phyloP scores from a whole-genome alignment of 2,113 vertebrate genomes.

The Callionymus lyra region DNA sequence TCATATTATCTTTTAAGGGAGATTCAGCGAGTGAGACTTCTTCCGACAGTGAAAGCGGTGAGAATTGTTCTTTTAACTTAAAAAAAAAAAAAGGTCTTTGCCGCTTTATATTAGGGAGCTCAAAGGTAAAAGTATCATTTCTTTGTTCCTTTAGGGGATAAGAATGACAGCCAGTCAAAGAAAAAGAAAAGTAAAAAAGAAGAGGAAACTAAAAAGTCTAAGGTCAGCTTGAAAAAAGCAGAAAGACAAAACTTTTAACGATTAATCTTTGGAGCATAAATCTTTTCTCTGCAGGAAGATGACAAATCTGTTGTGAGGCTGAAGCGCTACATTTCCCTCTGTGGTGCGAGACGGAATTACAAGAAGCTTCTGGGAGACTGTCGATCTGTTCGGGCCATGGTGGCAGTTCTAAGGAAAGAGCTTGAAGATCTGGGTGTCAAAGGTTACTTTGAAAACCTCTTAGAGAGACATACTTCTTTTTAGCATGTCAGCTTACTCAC shows the following conservation, averaged over 20 bases:
- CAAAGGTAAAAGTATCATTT: too few relatives aligned
- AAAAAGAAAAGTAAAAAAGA: constrained; percentile 16
- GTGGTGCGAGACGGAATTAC: constrained; percentile 74
- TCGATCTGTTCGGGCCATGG: constrained; percentile 55
- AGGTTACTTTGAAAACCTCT: constrained; percentile 55
- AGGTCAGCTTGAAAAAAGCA: not conserved
- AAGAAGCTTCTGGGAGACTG: constrained; percentile 74
- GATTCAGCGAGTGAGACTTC: too few relatives aligned
- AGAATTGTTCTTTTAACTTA: too few relatives aligned
- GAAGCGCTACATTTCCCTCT: constrained; percentile 77
- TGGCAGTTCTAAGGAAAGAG: constrained; percentile 67
- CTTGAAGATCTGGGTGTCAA: constrained; percentile 75
- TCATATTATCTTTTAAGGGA: too few relatives aligned
- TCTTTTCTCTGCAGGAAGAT: constrained; percentile 43
- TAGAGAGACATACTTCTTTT: too few relatives aligned
- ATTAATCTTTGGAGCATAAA: not conserved
- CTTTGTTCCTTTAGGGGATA: too few relatives aligned
- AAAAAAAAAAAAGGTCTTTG: too few relatives aligned
- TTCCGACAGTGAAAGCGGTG: too few relatives aligned
- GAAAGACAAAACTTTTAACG: not conserved
- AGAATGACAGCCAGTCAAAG: not conserved
- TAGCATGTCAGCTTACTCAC: too few relatives aligned
- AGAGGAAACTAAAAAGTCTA: not conserved
- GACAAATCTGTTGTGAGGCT: constrained; percentile 61
- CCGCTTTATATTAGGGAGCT: too few relatives aligned